phyloP scores from a whole-genome alignment of 1,140 invertebrate species.

The Parapsyche elsis region DNA sequence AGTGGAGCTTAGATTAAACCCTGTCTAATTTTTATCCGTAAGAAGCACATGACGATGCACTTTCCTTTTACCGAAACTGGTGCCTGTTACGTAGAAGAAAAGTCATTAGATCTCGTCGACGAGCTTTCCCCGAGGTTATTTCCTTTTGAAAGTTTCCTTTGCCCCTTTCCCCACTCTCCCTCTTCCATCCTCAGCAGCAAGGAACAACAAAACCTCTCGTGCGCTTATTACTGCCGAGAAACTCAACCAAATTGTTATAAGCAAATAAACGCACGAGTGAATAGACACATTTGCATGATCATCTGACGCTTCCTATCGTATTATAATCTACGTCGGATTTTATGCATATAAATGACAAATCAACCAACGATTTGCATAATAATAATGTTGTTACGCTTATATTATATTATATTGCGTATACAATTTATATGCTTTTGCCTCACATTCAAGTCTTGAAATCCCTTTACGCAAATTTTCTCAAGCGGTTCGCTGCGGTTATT shows the following conservation, averaged over 20 bases:
- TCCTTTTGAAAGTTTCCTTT: neutral
- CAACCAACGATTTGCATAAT: constrained; percentile 20
- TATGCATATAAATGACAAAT: constrained; percentile 36
- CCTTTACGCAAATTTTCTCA: neutral
- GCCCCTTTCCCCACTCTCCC: too few species aligned
- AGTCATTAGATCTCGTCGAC: constrained; percentile 3
- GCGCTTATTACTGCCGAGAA: neutral
- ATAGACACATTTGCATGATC: neutral
- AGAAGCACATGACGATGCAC: constrained; percentile 7
- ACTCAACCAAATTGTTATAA: neutral
- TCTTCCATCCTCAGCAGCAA: neutral
- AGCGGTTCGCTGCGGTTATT: neutral
- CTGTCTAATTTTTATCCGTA: constrained; percentile 4
- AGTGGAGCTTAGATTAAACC: neutral
- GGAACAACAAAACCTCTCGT: neutral
- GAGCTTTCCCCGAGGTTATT: neutral
- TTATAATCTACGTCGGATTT: neutral
- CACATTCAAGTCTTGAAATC: neutral
- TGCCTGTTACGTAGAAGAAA: neutral
- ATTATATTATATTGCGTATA: neutral
- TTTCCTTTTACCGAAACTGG: neutral
- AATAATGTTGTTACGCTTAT: constrained; percentile 4
- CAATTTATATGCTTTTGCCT: neutral
- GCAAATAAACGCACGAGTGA: neutral
- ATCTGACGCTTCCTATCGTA: neutral